Base-by-base conservation (phyloP, 2,113 vertebrate species). In the Rafetus swinhoei region DNA sequence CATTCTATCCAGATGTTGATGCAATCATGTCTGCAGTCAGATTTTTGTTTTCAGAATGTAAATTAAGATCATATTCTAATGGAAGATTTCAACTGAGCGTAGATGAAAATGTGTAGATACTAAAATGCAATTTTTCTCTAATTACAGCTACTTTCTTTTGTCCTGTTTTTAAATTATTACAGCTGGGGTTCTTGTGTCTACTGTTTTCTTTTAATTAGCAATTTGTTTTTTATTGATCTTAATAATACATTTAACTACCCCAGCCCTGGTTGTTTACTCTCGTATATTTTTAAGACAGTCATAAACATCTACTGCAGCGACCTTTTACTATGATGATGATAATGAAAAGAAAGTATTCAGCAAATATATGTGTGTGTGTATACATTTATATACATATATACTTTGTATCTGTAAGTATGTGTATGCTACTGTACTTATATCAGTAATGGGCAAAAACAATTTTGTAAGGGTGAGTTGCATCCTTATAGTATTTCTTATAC, bases 1-100 rank as follows among this genome's bases (percentile, higher is more conserved):
- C 94, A 93, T 96, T 96, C 69, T 96, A 96, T 96, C 97, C 97
- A 97, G 97, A 98, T 97, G 95, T 97, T 97, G 93, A 95, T 87
- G 84, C 72, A 86, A 96, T 90, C 93, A 93, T 90, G 97, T 97
- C 91, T 96, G 95, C 96, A 94, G 91, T 88, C 87, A 90, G 60
- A 85, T 35, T 93, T 95, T 83, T 87, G 22, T 52, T 76, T 92
- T 84, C 7, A 21, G 88, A 89, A 82, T 25, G 83, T 45, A 59
- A 53, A 95, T 91, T 79, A 84, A 52, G 81, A 93, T 90, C 80
- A 16, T 88, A 59, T 93, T 90, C 57, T 60, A 95, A 45, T 87
- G 93, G 84, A 84, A 90, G 69, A 72, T 90, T 90, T 86, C n/a
- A 82, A 79, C 32, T 77, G 56, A 86, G 39, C 5, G 1, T 39